Evolutionary conservation across 2,113 vertebrate genomes (phyloP), one percentile per base, ranked within the genome.

Genomic region (Thinocorus orbignyianus): DNA sequence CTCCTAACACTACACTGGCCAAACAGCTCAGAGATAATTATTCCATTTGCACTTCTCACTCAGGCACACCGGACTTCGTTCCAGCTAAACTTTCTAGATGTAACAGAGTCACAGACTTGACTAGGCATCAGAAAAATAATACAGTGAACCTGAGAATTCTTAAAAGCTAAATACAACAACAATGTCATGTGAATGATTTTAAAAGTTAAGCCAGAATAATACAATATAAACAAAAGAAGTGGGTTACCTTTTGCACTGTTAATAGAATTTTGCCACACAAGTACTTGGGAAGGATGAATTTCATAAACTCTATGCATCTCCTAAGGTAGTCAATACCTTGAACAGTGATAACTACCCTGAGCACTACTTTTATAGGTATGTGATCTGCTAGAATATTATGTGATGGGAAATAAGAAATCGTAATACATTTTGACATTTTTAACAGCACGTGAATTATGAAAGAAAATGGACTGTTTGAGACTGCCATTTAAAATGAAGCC

Each of bases 391-490:
- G 61, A 93, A 31, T 78, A 92, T 77, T 83, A 90, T 31, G 52
- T 55, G 25, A 86, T 5, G 4, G 25, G 25, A 81, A 92, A 85
- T 52, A 74, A 68, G 83, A 95, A 94, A 66, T 9, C 15, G 15
- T 88, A 82, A 49, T 78, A 80, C 80, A 30, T 64, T 62, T n/a
- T 68, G 61, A 64, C 42, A 89, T 62, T 95, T 92, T 88, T 88
- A 78, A 79, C 26, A 86, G 71, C 14, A 79, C 11, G 44, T 42
- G 55, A 91, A 93, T 57, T 96, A 65, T n/a, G 72, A 86, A 65
- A 95, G 87, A 89, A 96, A 98, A 95, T 16, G 30, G 70, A 78
- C 83, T 82, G 25, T 35, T 87, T 73, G 55, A 93, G 3, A 87
- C 10, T 87, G 48, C 22, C n/a, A 92, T 61, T 95, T 79, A 95